phyloP scores from a whole-genome alignment of 2,888 invertebrate genomes.

The Agapetus fuscipes region DNA sequence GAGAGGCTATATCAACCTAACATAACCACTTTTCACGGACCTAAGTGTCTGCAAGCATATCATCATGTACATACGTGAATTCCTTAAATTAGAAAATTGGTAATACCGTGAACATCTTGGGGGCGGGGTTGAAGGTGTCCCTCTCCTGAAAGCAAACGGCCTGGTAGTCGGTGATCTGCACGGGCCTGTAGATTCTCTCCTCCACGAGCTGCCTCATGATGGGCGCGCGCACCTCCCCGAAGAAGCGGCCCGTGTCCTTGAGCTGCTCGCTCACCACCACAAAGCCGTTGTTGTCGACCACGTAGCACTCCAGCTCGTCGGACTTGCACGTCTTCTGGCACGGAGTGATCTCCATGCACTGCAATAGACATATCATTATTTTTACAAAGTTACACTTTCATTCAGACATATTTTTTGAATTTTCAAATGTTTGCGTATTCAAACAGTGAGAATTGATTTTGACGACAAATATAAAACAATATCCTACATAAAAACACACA shows the following conservation, averaged over 20 bases:
- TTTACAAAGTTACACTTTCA: too few species aligned
- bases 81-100: too few species aligned
- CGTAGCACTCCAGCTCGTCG: slow-evolving; percentile 66
- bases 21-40: too few species aligned
- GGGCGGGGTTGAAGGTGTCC: slow-evolving; percentile 52
- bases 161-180: slow-evolving; percentile 79
- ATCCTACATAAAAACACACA: too few species aligned
- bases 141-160: slow-evolving; percentile 73
- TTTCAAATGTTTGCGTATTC: too few species aligned
- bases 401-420: too few species aligned
- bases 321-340: slow-evolving; percentile 52
- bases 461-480: too few species aligned
- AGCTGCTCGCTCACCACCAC: slow-evolving; percentile 66
- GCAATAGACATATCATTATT: too few species aligned
- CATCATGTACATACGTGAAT: too few species aligned
- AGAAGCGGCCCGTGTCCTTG: slow-evolving; percentile 71
- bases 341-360: slow-evolving; percentile 33
- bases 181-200: slow-evolving; percentile 63
- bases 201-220: slow-evolving; percentile 67
- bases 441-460: too few species aligned
- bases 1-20: too few species aligned
- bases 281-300: slow-evolving; percentile 86
- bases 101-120: slow-evolving; percentile 50
- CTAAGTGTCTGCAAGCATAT: too few species aligned
- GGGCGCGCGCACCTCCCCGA: slow-evolving; percentile 72